Evolutionary conservation across 2,888 invertebrate genomes (phyloP), one percentile per base, ranked within the genome.

Genomic region (Drosophila austrosaltans): DNA sequence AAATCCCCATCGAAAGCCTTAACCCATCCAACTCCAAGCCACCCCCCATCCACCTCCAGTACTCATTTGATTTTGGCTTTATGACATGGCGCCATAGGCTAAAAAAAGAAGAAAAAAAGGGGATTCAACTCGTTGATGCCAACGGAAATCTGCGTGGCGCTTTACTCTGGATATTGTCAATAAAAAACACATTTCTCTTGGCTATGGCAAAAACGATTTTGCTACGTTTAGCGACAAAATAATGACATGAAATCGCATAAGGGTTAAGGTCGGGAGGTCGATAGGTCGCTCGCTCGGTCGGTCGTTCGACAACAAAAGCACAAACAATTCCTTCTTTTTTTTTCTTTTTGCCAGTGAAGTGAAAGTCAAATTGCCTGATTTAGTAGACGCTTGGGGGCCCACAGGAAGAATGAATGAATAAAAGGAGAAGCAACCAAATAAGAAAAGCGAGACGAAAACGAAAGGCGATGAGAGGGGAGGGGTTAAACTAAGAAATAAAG

Each of bases 161-260:
- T 44, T 44, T 44, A 44, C 44, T 78, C 83, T 75, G 69, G 80
- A 85, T 48, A 48, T 39, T 80, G 86, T 78, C 88, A 89, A 85
- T 85, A 85, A 85, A 87, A 89, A 78, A 72, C 71, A 77, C 84
- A 88, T 88, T 87, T 68, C 58, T 69, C 63, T 44, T 63, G 66
- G 42, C 39, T 42, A 57, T 57, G 39, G 53, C 71, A 66, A 61
- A 70, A 48, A 48, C 48, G 48, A 79, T 82, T 81, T 82, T 76
- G 78, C 76, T 76, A 72, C 87, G 86, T 89, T 91, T 90, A 82
- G 85, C 82, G 78, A 82, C 77, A 89, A 79, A 89, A 91, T 90
- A 85, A 87, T 90, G 89, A 86, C 90, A 87, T 81, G 75, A 90
- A 87, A 90, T 89, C 86, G 86, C 90, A 90, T 90, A 90, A 90